These are phyloP conservation scores for Nomada ruficornis DNA, from an alignment of 2,888 invertebrate genomes.

Conservation along the genomic window DNA sequence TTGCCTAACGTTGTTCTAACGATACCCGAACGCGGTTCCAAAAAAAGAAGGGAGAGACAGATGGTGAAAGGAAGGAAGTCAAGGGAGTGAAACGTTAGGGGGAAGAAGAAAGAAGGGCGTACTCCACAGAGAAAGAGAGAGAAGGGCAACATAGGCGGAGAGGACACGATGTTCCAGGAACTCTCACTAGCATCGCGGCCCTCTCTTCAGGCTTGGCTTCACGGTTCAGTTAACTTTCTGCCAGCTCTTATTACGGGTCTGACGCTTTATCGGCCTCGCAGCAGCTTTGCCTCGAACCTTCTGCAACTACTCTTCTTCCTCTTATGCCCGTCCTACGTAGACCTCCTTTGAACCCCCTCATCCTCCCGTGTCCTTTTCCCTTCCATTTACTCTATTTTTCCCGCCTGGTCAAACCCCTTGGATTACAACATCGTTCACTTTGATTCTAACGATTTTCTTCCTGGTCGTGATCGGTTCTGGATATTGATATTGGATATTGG, in stretches of 20 bases:
- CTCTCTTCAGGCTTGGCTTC: slow-evolving; percentile 72
- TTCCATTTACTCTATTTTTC: slow-evolving; percentile 20
- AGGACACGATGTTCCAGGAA: slow-evolving; percentile 75
- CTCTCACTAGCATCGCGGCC: slow-evolving; percentile 62
- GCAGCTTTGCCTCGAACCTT: slow-evolving; percentile 58
- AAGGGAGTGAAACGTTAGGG: not conserved
- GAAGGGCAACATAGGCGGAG: slow-evolving; percentile 62
- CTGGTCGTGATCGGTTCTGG: not conserved
- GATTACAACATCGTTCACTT: slow-evolving; percentile 20
- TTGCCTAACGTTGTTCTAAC: slow-evolving; percentile 18
- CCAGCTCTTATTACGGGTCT: slow-evolving; percentile 75
- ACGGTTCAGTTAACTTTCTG: slow-evolving; percentile 80
- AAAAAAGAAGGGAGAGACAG: slow-evolving; percentile 26
- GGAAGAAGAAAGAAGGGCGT: slow-evolving; percentile 14
- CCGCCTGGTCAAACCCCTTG: not conserved
- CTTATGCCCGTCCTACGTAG: slow-evolving; percentile 18
- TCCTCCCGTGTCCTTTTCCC: slow-evolving; percentile 11
- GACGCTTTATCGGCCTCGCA: slow-evolving; percentile 72
- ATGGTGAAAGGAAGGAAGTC: slow-evolving; percentile 3
- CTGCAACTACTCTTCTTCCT: slow-evolving; percentile 30
- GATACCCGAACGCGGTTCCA: not conserved
- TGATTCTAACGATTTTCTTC: slow-evolving; percentile 23
- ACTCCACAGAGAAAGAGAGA: slow-evolving; percentile 15
- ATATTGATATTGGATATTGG: not conserved
- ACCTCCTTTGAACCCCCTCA: not conserved